A percentile compares a stretch with the other conserved stretches of the same genome.
These are phyloP conservation scores for Toxonevra muliebris DNA, from an alignment of 2,888 invertebrate genomes.

Conservation along the genomic window DNA sequence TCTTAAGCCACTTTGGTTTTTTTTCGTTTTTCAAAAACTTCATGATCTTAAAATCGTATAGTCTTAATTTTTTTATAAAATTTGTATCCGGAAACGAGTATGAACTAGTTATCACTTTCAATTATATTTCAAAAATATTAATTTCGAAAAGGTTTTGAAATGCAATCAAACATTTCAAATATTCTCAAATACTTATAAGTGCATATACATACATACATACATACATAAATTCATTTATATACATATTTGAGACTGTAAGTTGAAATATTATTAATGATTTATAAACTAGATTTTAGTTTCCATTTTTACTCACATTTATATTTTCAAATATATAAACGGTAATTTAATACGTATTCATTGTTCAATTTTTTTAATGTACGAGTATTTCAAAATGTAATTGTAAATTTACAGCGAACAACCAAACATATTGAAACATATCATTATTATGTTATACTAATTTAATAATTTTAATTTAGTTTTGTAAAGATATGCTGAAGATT, in stretches of 20 bases:
- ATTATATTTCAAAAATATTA: no score
- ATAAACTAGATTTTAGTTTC: neutral
- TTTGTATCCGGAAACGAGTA: constrained; percentile 51
- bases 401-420: constrained; percentile 34
- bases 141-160: constrained; percentile 5
- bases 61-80: constrained; percentile 30
- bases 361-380: no score
- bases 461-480: constrained; percentile 11
- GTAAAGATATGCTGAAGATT: constrained; percentile 13
- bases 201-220: no score
- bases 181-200: no score
- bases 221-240: no score
- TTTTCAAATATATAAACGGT: no score
- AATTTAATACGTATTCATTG: no score
- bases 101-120: constrained; percentile 50
- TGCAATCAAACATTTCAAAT: no score
- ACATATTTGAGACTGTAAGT: constrained; percentile 4
- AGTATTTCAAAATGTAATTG: constrained; percentile 2
- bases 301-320: no score
- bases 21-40: neutral
- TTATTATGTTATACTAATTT: constrained; percentile 1
- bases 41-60: constrained; percentile 15
- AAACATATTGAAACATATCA: constrained; percentile 40
- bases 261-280: neutral
- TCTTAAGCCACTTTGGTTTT: neutral